phyloP scores from a whole-genome alignment of 2,113 vertebrate genomes.

The Haliaeetus leucogaster region DNA sequence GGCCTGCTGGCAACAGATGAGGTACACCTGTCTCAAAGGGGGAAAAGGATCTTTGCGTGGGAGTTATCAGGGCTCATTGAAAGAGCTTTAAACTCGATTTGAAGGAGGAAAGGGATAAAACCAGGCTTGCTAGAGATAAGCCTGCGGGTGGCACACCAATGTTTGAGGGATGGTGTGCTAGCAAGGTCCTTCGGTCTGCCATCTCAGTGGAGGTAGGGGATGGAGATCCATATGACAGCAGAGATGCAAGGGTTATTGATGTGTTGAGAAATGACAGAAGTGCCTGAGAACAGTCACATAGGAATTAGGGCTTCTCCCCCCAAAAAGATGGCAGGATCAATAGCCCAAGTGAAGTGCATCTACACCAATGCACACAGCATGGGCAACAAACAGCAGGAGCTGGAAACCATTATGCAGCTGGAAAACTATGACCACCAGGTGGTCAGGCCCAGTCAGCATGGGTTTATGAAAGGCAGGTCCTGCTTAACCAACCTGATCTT shows the following conservation, averaged over 20 bases:
- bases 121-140: neutral
- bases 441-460: too few species aligned
- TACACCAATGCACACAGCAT: too few species aligned
- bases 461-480: too few species aligned
- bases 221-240: neutral
- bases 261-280: neutral
- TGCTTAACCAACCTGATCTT: too few species aligned
- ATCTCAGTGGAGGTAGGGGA: neutral
- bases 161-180: neutral
- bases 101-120: neutral
- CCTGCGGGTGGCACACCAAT: neutral
- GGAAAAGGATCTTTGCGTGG: neutral
- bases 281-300: neutral
- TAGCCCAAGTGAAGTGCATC: too few species aligned
- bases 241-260: neutral
- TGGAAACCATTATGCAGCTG: too few species aligned
- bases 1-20: too few species aligned
- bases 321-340: too few species aligned
- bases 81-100: neutral
- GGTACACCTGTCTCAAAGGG: neutral
- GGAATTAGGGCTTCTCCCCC: too few species aligned
- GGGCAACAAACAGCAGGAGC: too few species aligned
- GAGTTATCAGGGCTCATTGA: neutral
- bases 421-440: too few species aligned
- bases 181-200: neutral